phyloP scores from a whole-genome alignment of 2,113 vertebrate genomes.

The Platanista minor region DNA sequence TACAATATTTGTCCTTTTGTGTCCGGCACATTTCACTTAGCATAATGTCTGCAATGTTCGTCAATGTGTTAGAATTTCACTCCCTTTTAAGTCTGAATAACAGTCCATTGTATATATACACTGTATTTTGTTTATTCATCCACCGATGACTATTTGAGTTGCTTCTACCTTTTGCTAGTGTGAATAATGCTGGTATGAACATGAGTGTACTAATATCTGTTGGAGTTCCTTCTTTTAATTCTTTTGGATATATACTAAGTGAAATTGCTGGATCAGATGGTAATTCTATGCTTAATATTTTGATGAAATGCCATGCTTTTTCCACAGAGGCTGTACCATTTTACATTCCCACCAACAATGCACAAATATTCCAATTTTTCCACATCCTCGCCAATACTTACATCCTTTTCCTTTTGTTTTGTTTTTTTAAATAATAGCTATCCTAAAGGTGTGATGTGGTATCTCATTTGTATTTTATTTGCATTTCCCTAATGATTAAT shows the following conservation, averaged over 20 bases:
- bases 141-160: not conserved
- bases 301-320: not conserved
- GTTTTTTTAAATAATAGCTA: not conserved
- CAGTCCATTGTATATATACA: not conserved
- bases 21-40: not conserved
- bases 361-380: not conserved
- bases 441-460: not conserved
- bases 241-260: not conserved
- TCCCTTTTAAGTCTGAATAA: not conserved
- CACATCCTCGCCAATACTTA: not conserved
- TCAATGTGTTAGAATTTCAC: not conserved
- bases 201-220: not conserved
- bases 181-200: not conserved
- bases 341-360: not conserved
- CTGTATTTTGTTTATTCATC: not conserved
- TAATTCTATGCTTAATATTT: not conserved
- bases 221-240: not conserved
- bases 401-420: not conserved
- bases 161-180: not conserved
- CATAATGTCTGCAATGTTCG: not conserved
- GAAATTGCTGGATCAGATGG: not conserved
- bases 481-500: not conserved
- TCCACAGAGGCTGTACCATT: not conserved
- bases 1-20: not conserved
- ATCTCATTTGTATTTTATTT: not conserved